These are phyloP conservation scores for Autographa pulchrina DNA, from an alignment of 2,888 invertebrate genomes.

Conservation along the genomic window DNA sequence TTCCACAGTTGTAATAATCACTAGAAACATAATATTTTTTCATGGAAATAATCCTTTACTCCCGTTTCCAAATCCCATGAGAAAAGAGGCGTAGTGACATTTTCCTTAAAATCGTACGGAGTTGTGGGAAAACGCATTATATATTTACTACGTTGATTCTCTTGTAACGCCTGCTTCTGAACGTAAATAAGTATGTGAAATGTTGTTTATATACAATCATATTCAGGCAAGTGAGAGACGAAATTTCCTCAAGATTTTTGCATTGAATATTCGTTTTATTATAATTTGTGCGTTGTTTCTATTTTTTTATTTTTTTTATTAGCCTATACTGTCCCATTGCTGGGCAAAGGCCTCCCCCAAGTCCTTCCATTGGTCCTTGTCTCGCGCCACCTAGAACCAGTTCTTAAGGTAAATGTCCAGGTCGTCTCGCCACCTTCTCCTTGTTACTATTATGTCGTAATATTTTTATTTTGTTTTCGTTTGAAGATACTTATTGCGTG, in stretches of 20 bases:
- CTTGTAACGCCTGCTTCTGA: neutral
- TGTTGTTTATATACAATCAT: neutral
- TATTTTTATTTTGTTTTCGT: too few relatives aligned
- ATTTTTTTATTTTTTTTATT: too few relatives aligned
- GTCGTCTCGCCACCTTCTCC: too few relatives aligned
- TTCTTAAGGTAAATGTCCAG: too few relatives aligned
- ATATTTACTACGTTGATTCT: neutral
- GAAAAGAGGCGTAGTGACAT: neutral
- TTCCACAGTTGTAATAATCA: neutral
- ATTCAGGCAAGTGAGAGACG: neutral
- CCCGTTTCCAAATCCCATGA: neutral
- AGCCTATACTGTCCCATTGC: too few relatives aligned
- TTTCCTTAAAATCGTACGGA: neutral
- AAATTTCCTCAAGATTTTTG: neutral
- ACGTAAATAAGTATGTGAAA: neutral
- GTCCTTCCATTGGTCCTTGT: too few relatives aligned
- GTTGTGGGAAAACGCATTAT: constrained; percentile 2
- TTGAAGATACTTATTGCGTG: too few relatives aligned
- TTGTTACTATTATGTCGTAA: too few relatives aligned
- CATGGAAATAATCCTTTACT: neutral
- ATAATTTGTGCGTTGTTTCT: too few relatives aligned
- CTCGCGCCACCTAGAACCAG: too few relatives aligned
- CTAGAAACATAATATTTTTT: neutral
- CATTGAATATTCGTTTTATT: neutral
- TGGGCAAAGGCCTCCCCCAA: too few relatives aligned